Evolutionary conservation across 2,797 vertebrate genomes (phyloP).

Genomic region (Sarcophilus harrisii): DNA sequence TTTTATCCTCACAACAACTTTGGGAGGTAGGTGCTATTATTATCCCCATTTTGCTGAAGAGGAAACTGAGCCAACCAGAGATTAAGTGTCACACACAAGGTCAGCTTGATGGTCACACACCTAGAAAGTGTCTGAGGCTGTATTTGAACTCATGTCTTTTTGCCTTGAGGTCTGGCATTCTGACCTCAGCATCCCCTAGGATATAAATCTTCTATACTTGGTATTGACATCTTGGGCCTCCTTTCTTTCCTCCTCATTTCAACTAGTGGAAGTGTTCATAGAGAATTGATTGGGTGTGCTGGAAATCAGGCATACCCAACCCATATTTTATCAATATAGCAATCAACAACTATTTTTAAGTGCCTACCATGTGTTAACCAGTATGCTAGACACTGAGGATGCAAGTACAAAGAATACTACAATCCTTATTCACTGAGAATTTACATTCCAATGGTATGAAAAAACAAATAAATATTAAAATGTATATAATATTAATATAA

Average conservation of each 20-base stretch:
- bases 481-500: background rate
- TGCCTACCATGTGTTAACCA: background rate
- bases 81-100: background rate
- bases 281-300: background rate
- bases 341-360: background rate
- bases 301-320: background rate
- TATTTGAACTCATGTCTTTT: background rate
- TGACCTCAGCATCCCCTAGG: background rate
- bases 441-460: background rate
- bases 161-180: background rate
- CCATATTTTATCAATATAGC: background rate
- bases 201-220: background rate
- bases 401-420: background rate
- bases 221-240: background rate
- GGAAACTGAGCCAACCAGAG: background rate
- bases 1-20: background rate
- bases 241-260: background rate
- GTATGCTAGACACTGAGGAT: background rate
- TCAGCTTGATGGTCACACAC: too few relatives aligned
- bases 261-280: background rate
- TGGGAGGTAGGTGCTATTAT: background rate
- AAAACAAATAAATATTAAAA: background rate
- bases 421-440: background rate
- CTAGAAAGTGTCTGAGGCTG: background rate
- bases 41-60: background rate